phyloP scores from a whole-genome alignment of 2,113 vertebrate genomes.

The Vombatus ursinus region DNA sequence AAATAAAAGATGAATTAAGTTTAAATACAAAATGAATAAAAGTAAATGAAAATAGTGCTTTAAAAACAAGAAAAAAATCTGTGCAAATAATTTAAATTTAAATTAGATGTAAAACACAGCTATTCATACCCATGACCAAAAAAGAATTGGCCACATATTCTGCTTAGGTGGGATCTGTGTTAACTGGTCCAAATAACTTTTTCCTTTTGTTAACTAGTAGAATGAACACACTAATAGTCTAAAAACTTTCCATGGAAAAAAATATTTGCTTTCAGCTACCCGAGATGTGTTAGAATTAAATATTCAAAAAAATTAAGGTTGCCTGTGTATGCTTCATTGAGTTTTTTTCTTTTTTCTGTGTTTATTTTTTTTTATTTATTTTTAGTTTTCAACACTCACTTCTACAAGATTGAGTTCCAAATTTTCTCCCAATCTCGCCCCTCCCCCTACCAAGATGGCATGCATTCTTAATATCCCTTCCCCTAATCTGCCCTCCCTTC shows the following conservation, averaged over 20 bases:
- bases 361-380: too few species aligned
- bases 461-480: too few species aligned
- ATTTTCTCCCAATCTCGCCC: too few species aligned
- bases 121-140: conserved; percentile 9
- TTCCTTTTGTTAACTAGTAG: conserved; percentile 64
- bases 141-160: conserved; percentile 52
- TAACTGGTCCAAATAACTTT: conserved; percentile 39
- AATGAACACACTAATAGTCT: conserved; percentile 59
- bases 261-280: conserved; percentile 55
- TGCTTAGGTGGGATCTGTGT: conserved; percentile 1
- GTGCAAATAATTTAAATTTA: conserved; percentile 42
- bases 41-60: conserved; percentile 22
- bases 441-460: too few species aligned
- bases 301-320: neutral
- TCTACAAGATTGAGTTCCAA: too few species aligned
- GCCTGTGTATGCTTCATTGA: neutral
- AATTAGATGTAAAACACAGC: conserved; percentile 47
- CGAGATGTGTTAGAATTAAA: conserved; percentile 29
- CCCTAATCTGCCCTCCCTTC: too few species aligned
- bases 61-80: conserved; percentile 50
- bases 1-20: conserved; percentile 11
- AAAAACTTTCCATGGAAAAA: conserved; percentile 30
- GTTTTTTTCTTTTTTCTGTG: too few species aligned
- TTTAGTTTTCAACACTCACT: too few species aligned
- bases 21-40: conserved; percentile 37